Percentiles rank a stretch among this genome's conserved stretches.
These are phyloP conservation scores for Semibalanus balanoides DNA, from an alignment of 1,140 invertebrate genomes.

Conservation along the genomic window DNA sequence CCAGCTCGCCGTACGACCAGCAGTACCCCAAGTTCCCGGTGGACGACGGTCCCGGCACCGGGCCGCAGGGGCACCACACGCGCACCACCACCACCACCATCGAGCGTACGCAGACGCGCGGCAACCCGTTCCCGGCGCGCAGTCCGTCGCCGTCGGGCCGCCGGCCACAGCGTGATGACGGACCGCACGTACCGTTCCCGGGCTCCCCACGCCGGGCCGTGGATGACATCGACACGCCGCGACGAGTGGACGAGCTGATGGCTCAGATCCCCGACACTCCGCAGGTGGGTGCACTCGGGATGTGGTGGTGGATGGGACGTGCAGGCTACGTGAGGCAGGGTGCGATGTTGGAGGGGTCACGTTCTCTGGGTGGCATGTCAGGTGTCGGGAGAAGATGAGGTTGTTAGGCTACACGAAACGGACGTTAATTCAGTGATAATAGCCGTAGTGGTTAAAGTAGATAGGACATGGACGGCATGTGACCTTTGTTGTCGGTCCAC, in stretches of 20 bases:
- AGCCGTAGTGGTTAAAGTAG: no score
- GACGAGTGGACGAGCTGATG: background rate
- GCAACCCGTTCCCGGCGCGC: background rate
- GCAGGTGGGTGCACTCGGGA: background rate
- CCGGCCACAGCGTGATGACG: background rate
- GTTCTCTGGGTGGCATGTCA: no score
- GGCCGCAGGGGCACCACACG: background rate
- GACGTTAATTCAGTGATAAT: no score
- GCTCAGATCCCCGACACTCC: conserved; percentile 2
- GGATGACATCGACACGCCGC: conserved; percentile 1
- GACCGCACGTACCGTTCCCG: background rate
- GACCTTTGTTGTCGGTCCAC: no score
- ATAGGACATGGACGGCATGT: no score
- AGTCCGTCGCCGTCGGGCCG: background rate
- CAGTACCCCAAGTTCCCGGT: background rate
- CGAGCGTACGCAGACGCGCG: background rate
- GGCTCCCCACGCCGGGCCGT: background rate
- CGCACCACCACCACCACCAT: background rate
- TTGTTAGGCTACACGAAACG: no score
- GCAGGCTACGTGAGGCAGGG: no score
- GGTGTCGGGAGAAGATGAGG: no score
- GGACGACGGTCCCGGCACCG: background rate
- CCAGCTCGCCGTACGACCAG: background rate
- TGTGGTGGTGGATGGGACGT: no score
- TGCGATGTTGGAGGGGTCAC: no score